Evolutionary conservation across 2,797 vertebrate species (phyloP).

Genomic region (Synanceia verrucosa): DNA sequence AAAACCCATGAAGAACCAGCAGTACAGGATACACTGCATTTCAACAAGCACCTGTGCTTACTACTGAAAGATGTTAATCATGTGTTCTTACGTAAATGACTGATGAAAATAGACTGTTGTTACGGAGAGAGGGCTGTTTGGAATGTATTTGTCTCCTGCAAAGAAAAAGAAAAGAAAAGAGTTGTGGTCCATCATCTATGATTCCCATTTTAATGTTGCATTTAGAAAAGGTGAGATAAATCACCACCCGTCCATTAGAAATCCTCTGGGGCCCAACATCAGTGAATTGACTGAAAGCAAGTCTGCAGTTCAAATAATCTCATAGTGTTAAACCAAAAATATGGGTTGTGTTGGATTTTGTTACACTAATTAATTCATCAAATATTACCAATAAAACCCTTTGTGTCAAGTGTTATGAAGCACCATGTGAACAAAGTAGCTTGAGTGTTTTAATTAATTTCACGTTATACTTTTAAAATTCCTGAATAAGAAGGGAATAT

Average conservation of each 20-base stretch:
- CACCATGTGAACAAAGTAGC: background rate
- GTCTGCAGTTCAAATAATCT: background rate
- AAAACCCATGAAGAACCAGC: constrained; percentile 51
- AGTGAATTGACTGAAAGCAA: background rate
- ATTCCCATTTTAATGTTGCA: background rate
- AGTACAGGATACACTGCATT: constrained; percentile 53
- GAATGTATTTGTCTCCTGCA: background rate
- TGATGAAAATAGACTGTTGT: constrained; percentile 12
- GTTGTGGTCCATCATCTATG: background rate
- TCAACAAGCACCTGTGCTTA: background rate
- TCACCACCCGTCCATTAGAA: background rate
- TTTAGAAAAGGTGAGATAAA: background rate
- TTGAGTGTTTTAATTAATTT: background rate
- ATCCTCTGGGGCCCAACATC: background rate
- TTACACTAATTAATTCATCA: background rate
- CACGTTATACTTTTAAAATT: background rate
- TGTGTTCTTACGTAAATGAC: constrained; percentile 8
- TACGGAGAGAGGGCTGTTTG: background rate
- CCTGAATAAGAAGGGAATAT: background rate
- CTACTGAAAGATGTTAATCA: background rate
- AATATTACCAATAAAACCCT: background rate
- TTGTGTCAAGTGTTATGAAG: background rate
- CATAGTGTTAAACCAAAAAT: background rate
- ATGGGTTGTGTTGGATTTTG: background rate
- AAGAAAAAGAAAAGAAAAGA: background rate